Base-by-base conservation (phyloP, 37 sponge, comb jelly and placozoan species). In the Beroe ovata region DNA sequence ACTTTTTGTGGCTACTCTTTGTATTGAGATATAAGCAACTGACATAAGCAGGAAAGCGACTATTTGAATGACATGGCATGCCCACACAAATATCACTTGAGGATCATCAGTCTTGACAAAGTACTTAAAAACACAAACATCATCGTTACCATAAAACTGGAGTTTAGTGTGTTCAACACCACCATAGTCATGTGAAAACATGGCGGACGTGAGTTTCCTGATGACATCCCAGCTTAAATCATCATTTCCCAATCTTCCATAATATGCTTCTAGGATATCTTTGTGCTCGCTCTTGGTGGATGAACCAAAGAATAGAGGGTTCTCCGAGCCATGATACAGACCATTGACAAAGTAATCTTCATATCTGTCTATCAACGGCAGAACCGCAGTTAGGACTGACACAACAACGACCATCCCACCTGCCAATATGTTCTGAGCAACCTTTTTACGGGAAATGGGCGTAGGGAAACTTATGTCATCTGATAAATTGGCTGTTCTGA, bases 341-440 rank as follows among this genome's bases (percentile, higher is more conserved):
- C 71, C 71, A 38, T 69, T 69, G 37, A 69, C 38, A 34, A 69
- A 69, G 20, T 36, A 36, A 28, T 69, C 71, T 21, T 69, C 71
- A 19, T 11, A 29, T 34, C 18, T 3, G 38, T 14, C 20, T 11
- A 28, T 3, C 26, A 69, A 25, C 6, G 71, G 71, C 11, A 34
- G 6, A 6, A 69, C 20, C 11, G 71, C 32, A 6, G 32, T 6
- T 8, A 35, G 1, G 4, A 28, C 18, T 16, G 71, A 16, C 11
- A 69, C 1, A 35, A 25, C 32, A 8, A 69, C 36, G 1, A 69
- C 38, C 19, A 8, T 34, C 36, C 3, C 19, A 34, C 18, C 20
- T 6, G 32, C 20, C 20, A 28, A 14, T 28, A 25, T 8, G 20
- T 16, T 19, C 38, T 19, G 38, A 69, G 32, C 35, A 2, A 36